Conservation (phyloP, 2,797 vertebrate species). For the Zonotrichia albicollis region DNA sequence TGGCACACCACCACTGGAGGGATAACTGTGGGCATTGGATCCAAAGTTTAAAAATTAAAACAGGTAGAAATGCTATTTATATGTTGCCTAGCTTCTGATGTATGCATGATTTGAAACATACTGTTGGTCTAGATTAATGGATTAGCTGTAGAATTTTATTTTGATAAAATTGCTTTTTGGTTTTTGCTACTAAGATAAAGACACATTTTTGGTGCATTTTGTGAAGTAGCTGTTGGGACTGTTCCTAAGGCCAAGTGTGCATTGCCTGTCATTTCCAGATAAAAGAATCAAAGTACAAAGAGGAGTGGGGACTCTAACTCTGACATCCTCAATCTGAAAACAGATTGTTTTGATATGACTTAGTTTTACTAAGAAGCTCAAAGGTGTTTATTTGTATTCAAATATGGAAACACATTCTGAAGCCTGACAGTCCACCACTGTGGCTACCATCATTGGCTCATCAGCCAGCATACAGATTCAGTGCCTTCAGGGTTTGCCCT, state of each 20-base stretch:
- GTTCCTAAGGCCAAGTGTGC: not conserved
- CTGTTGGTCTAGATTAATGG: not conserved
- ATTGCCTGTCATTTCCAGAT: not conserved
- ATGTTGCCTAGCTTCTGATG: not conserved
- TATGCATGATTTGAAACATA: not conserved
- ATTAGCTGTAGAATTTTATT: not conserved
- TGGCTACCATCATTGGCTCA: not conserved
- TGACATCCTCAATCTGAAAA: not conserved
- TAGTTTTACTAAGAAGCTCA: not conserved
- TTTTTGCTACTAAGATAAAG: not conserved
- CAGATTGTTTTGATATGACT: not conserved
- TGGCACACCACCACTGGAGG: not conserved
- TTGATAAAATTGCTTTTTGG: not conserved
- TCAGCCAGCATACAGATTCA: not conserved
- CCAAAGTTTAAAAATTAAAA: not conserved
- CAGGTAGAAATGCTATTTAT: not conserved
- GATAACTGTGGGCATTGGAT: not conserved
- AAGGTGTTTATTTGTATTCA: not conserved
- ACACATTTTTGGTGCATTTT: not conserved
- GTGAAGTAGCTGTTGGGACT: not conserved
- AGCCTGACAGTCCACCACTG: fast-evolving
- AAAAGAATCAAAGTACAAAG: not conserved
- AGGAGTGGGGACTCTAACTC: not conserved
- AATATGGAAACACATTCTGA: not conserved
- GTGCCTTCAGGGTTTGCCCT: not conserved